A percentile compares a stretch with the other conserved stretches of the same genome.
These are phyloP conservation scores for Ailuropoda melanoleuca DNA, from an alignment of 2,113 vertebrate genomes.

Conservation along the genomic window DNA sequence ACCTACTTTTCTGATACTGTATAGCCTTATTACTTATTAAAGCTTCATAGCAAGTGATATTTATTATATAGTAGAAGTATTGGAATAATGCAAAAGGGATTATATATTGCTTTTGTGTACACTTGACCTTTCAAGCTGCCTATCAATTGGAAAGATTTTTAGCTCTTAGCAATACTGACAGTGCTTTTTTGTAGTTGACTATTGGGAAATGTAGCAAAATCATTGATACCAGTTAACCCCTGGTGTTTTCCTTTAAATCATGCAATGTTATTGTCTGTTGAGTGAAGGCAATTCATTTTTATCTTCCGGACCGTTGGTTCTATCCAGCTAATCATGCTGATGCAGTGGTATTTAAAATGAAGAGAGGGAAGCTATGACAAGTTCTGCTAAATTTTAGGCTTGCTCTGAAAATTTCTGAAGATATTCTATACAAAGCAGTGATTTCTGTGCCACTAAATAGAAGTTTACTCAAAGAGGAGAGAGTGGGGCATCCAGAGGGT, in stretches of 20 bases:
- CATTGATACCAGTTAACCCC: slow-evolving; percentile 47
- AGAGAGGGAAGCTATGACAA: neutral
- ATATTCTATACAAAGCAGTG: neutral
- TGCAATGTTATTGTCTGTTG: neutral
- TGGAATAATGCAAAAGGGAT: slow-evolving; percentile 34
- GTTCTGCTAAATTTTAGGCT: neutral
- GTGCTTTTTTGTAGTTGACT: slow-evolving; percentile 6
- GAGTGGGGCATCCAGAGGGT: too few relatives aligned
- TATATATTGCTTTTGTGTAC: neutral
- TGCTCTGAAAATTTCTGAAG: neutral
- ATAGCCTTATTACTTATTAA: neutral
- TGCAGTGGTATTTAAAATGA: neutral
- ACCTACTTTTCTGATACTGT: neutral
- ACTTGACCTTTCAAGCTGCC: slow-evolving; percentile 59
- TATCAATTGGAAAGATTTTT: slow-evolving; percentile 57
- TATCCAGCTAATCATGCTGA: neutral
- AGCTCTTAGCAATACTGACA: slow-evolving; percentile 26
- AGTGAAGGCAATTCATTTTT: slow-evolving; percentile 25
- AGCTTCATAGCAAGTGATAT: neutral
- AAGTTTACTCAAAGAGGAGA: neutral
- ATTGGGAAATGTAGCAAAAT: slow-evolving; percentile 10
- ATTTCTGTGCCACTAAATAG: neutral
- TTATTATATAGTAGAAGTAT: slow-evolving; percentile 31
- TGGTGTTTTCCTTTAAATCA: slow-evolving; percentile 60
- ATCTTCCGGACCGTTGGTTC: neutral